phyloP scores from a whole-genome alignment of 2,888 invertebrate genomes.

The Maniola hyperantus region DNA sequence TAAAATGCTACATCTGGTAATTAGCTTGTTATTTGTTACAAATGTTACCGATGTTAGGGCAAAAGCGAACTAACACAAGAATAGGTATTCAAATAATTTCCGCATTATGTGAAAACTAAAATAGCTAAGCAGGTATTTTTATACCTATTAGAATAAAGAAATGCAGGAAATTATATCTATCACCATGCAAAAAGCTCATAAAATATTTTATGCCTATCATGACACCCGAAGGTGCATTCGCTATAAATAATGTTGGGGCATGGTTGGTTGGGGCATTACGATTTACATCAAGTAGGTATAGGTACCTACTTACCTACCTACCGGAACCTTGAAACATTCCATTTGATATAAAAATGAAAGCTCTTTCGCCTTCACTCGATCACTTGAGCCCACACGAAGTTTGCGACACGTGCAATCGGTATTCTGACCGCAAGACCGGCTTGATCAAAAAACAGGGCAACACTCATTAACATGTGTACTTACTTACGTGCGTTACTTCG shows the following conservation, averaged over 20 bases:
- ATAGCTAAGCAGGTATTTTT: too few relatives aligned
- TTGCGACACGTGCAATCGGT: slow-evolving; percentile 38
- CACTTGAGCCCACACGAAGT: slow-evolving; percentile 30
- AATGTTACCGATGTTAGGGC: too few relatives aligned
- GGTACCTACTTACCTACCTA: neutral
- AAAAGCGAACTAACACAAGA: too few relatives aligned
- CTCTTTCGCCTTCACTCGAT: slow-evolving; percentile 30
- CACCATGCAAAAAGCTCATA: too few relatives aligned
- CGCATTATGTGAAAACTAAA: too few relatives aligned
- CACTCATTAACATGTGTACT: slow-evolving; percentile 23
- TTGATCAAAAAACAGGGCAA: slow-evolving; percentile 24
- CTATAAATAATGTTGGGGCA: neutral
- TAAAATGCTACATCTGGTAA: too few relatives aligned
- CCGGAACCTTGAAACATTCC: slow-evolving; percentile 16
- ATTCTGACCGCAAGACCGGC: slow-evolving; percentile 34
- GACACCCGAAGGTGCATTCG: neutral
- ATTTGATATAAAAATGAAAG: slow-evolving; percentile 36
- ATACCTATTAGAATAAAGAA: too few relatives aligned
- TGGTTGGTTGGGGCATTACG: neutral
- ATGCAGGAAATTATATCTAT: too few relatives aligned
- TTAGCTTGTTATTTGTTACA: too few relatives aligned
- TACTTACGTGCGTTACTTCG: slow-evolving; percentile 7
- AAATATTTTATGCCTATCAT: neutral
- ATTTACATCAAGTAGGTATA: too few relatives aligned
- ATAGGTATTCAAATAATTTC: too few relatives aligned